Base-by-base conservation (phyloP, 2,888 invertebrate species). In the Electrophaes corylata region DNA sequence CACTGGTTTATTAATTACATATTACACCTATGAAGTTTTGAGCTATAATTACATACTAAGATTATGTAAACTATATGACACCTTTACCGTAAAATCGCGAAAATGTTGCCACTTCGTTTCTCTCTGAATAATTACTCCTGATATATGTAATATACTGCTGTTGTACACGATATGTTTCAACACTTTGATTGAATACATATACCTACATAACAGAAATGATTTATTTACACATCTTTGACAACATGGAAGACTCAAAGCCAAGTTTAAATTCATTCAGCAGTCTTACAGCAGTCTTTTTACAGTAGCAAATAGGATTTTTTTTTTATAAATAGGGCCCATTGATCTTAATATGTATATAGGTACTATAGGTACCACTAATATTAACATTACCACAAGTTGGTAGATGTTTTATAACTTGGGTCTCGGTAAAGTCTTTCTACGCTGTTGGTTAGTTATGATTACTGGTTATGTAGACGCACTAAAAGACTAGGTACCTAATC, bases 31-130 rank as follows among this genome's bases (percentile, higher is more conserved):
- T 23, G 20, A 2, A 11, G 11, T 19, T 35, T 20, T 41, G 3
- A 23, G 12, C 26, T 10, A 29, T 29, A 4, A 29, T 10, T 8
- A 29, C 0, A 29, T 10, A 29, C 10, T 1, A n/a, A n/a, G n/a
- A n/a, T n/a, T 29, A 10, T 2, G 26, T 29, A 10, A 2, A 29
- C 10, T 29, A 29, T 2, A 10, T 29, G 29, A 44, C 29, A 44
- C 41, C 16, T 37, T 40, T 18, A 11, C 41, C 20, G 57, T 52
- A 47, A 57, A 57, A 57, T 47, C 47, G 57, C 44, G 51, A 57
- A 54, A 50, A 54, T 59, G 58, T 31, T 48, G 20, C 33, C 41
- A 43, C 12, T 47, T 40, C 44, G 45, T 45, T 40, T 49, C 40
- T 48, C 44, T 39, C 31, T 23, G 48, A 59, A 54, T 59, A 48